Conservation (phyloP, 2,888 invertebrate genomes). For the Ectropis crepuscularia region DNA sequence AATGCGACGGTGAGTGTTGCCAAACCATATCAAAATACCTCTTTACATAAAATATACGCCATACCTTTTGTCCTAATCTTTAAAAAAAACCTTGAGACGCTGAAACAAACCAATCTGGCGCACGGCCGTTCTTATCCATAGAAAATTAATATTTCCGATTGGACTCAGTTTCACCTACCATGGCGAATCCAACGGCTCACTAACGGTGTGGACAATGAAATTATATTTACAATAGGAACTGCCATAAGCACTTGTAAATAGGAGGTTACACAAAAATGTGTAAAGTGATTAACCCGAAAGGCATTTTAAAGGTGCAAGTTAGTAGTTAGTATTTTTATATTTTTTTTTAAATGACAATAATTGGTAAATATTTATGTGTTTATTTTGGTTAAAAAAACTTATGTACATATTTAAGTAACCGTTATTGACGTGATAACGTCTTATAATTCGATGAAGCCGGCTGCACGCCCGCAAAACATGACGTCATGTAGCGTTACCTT, state of each 20-base stretch:
- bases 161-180: slow-evolving; percentile 58
- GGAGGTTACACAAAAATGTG: no score
- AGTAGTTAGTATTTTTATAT: no score
- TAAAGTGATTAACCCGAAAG: no score
- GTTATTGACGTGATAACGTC: no score
- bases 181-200: slow-evolving; percentile 13
- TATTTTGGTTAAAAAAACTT: no score
- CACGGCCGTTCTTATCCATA: slow-evolving; percentile 36
- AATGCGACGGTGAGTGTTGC: not conserved
- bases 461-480: no score
- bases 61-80: slow-evolving; percentile 12
- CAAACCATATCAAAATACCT: not conserved
- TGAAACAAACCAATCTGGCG: slow-evolving; percentile 38
- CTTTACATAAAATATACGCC: slow-evolving; percentile 2
- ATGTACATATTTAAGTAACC: no score
- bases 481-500: no score
- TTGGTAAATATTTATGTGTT: no score
- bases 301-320: no score
- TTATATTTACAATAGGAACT: slow-evolving; percentile 15
- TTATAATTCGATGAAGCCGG: no score
- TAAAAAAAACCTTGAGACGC: slow-evolving; percentile 37
- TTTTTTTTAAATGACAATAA: no score
- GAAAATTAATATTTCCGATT: slow-evolving; percentile 51
- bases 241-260: slow-evolving; percentile 7
- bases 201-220: slow-evolving; percentile 22